Base-by-base conservation (phyloP, 1,140 invertebrate species). In the Papilio polytes region DNA sequence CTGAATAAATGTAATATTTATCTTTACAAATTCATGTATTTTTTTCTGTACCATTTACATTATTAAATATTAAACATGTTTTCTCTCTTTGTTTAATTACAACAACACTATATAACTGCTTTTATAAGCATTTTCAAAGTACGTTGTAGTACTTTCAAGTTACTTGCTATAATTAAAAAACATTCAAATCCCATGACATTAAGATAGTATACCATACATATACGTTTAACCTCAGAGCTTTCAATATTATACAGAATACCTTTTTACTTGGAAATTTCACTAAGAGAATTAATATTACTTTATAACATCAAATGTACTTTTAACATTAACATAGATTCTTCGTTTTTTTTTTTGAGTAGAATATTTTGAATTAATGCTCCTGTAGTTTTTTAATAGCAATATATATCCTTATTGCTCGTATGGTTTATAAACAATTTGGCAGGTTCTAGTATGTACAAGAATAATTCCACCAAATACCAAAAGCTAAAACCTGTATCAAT, bases 21-120 rank as follows among this genome's bases (percentile, higher is more conserved):
- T 66, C 10, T 18, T 31, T 66, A 66, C 63, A 66, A 66, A 31
- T 66, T 31, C 22, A 66, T 66, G 63, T 63, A 26, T 63, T 63
- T 63, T 26, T 13, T 31, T 31, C 63, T 31, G 10, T 31, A 31
- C 63, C 26, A 31, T 66, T 31, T 66, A 66, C 22, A 31, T 31
- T 3, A 31, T 31, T 66, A 66, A 66, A 66, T 15, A 10, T 31
- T 26, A 66, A 31, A 31, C 15, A 66, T 31, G 22, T 31, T 66
- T 31, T 59, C 7, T 59, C n/a, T 59, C 18, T 22, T 66, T 31
- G 63, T 66, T 63, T 66, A 31, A 66, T 31, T 26, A 31, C 12
- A 66, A 66, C 12, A 66, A 66, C 22, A 66, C 22, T 31, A 63
- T 31, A 22, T 22, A 63, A 31, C 63, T 4, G 63, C 0, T 66